These are phyloP conservation scores for Xenus cinereus DNA, from an alignment of 2,113 vertebrate genomes.

Conservation along the genomic window DNA sequence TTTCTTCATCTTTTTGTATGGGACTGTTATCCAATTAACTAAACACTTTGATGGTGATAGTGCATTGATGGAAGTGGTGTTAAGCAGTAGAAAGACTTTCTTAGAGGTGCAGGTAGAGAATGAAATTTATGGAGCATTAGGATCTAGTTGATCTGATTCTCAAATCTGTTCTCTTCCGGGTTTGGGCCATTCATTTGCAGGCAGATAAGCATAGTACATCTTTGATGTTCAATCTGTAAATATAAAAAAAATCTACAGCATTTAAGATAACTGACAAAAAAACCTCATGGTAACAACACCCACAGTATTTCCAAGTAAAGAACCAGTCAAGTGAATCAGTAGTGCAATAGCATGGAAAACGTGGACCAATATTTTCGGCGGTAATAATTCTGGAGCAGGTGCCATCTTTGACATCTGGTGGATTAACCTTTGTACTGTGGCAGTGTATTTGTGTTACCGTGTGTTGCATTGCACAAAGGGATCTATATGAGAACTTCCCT, in stretches of 20 bases:
- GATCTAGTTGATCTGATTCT: not conserved
- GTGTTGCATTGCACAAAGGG: not conserved
- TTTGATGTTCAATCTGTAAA: not conserved
- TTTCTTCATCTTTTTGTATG: not conserved
- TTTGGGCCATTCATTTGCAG: not conserved
- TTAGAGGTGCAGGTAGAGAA: not conserved
- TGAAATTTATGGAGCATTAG: not conserved
- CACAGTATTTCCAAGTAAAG: slow-evolving; percentile 14
- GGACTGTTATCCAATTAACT: not conserved
- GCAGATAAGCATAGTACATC: not conserved
- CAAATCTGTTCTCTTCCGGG: not conserved
- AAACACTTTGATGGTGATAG: not conserved
- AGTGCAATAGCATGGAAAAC: not conserved
- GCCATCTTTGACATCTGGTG: not conserved
- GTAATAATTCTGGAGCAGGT: not conserved
- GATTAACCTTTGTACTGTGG: not conserved
- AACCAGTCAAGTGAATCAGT: not conserved
- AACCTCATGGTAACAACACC: not conserved
- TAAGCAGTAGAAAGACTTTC: not conserved
- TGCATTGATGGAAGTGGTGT: not conserved
- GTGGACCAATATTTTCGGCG: not conserved
- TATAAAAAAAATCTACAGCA: not conserved
- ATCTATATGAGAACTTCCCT: not conserved
- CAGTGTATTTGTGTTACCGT: not conserved
- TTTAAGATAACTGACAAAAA: not conserved